These are phyloP conservation scores for Conops quadrifasciatus DNA, from an alignment of 2,888 invertebrate genomes.

Conservation along the genomic window DNA sequence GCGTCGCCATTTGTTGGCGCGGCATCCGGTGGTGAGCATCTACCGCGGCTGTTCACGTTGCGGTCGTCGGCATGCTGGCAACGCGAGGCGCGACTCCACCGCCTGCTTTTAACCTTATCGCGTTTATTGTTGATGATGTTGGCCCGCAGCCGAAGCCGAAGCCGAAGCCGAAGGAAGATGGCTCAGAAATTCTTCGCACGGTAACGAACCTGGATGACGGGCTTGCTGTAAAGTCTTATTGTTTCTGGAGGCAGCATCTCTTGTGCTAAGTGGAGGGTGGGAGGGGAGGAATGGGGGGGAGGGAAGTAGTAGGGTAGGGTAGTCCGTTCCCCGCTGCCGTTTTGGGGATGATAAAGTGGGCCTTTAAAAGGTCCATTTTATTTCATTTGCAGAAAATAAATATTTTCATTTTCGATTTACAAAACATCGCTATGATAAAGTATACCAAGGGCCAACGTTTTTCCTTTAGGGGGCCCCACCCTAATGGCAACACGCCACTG, in stretches of 20 bases:
- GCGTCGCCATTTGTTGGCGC: neutral
- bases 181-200: slow-evolving; percentile 8
- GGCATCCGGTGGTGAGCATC: slow-evolving; percentile 1
- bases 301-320: neutral
- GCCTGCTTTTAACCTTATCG: slow-evolving; percentile 29
- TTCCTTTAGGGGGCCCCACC: no score
- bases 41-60: neutral
- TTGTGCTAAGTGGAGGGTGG: neutral
- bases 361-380: no score
- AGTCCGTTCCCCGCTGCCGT: no score
- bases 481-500: no score
- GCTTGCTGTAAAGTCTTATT: neutral
- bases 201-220: neutral
- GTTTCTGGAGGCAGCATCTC: neutral
- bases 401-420: no score
- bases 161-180: neutral
- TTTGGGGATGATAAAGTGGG: no score
- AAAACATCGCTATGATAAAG: no score
- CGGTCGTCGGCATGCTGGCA: slow-evolving; percentile 12
- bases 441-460: no score
- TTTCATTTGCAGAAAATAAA: no score
- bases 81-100: slow-evolving; percentile 11
- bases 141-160: slow-evolving; percentile 24
- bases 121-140: slow-evolving; percentile 25
- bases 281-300: neutral